Percentiles rank a stretch among this genome's conserved stretches.
Evolutionary conservation across 1,140 invertebrate species (phyloP).

Genomic region (Pristionchus pacificus): DNA sequence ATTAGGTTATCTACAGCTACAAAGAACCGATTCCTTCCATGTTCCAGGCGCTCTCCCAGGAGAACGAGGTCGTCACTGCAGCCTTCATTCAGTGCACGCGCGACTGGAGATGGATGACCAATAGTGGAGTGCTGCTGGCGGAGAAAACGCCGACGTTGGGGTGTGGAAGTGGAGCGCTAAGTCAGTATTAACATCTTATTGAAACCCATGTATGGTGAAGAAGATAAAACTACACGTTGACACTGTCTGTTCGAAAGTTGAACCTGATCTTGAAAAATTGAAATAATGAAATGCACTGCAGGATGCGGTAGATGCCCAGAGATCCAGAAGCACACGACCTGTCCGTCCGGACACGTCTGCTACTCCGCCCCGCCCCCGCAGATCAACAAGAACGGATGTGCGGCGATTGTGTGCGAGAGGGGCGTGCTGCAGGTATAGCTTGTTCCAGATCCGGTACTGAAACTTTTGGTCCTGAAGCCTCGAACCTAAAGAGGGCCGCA

Average conservation of each 20-base stretch:
- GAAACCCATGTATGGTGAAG: too few species aligned
- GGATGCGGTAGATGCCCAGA: background rate
- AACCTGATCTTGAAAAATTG: too few species aligned
- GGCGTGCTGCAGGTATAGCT: background rate
- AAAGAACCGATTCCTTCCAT: too few species aligned
- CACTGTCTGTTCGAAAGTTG: too few species aligned
- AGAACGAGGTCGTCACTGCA: background rate
- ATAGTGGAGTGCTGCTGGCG: background rate
- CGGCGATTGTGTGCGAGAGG: background rate
- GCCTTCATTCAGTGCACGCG: background rate
- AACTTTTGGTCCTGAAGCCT: too few species aligned
- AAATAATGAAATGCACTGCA: background rate
- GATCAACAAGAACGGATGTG: background rate
- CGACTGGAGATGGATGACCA: background rate
- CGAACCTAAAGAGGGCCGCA: too few species aligned
- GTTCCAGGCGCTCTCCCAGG: background rate
- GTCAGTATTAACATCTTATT: background rate
- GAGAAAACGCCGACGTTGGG: background rate
- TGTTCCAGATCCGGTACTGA: background rate
- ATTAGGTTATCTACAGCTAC: too few species aligned
- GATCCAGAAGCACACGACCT: background rate
- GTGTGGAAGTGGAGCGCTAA: background rate
- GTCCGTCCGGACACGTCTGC: background rate
- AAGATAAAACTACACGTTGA: too few species aligned
- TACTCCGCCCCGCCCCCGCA: background rate